A percentile compares a stretch with the other conserved stretches of the same genome.
Conservation (phyloP, 2,113 vertebrate species). For the Rhadina sibilatrix region DNA sequence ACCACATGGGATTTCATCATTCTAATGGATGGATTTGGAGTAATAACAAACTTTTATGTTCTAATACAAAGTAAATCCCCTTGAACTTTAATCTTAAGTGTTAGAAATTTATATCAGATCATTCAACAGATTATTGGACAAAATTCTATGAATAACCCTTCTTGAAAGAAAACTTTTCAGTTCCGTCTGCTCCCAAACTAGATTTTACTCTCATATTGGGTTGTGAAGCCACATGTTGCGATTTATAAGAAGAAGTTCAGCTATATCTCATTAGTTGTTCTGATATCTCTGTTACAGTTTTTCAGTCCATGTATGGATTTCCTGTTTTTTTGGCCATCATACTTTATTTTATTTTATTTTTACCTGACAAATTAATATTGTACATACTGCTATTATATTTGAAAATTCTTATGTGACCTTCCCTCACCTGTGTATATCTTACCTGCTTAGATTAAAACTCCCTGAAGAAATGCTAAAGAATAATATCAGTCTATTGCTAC, state of each 20-base stretch:
- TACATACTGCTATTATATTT: neutral
- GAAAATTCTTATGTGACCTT: neutral
- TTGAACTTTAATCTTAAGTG: neutral
- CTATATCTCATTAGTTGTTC: neutral
- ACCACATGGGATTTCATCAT: neutral
- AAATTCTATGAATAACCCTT: neutral
- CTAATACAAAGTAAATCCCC: neutral
- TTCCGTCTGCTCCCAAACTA: neutral
- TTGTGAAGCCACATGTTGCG: neutral
- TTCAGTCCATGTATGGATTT: neutral
- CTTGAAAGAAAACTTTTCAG: neutral
- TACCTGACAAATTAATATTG: neutral
- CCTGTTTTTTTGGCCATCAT: neutral
- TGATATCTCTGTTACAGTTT: neutral
- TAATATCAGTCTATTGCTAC: neutral
- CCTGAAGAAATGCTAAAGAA: neutral
- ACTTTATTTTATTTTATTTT: neutral
- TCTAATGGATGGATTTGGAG: neutral
- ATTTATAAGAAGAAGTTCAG: neutral
- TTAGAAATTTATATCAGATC: neutral
- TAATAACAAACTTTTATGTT: neutral
- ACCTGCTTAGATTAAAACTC: neutral
- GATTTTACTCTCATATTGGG: neutral
- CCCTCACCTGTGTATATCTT: neutral
- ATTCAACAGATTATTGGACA: neutral